Base-by-base conservation (phyloP, 2,113 vertebrate genomes). In the Calidris pugnax region DNA sequence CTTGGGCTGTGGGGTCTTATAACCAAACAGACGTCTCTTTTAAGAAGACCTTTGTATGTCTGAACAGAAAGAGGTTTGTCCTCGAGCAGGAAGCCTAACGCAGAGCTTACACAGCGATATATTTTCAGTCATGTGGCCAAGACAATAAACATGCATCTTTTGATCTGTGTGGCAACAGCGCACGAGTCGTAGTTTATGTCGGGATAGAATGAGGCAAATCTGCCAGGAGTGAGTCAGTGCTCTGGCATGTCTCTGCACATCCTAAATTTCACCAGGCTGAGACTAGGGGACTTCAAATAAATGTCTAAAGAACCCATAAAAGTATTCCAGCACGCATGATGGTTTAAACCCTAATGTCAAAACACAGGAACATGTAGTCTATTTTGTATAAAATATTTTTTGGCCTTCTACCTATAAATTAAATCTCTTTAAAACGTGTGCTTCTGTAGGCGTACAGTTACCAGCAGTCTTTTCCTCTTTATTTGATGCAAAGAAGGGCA, bases 51-150 rank as follows among this genome's bases (percentile, higher is more conserved):
- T 96, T 94, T 97, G 92, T 90, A 79, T 51, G 72, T 86, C 87
- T 96, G 96, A 98, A 98, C 97, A 98, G 97, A 98, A 97, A 92
- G 90, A 62, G 89, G 96, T 97, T 97, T 98, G 97, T 98, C 97
- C 97, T 92, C 51, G 62, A 93, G 89, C 96, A 98, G 97, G 96
- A 98, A 98, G 87, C 76, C 80, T 89, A 97, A 85, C 2, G 4
- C 91, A 95, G 73, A 95, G 66, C 89, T 96, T 95, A 95, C 72
- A 73, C 64, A 75, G 94, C 19, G 8, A 95, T 97, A 78, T 94
- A 95, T 98, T 98, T 98, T 97, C 96, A 94, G 95, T 93, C 97
- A 94, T 89, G 92, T 93, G 95, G 90, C 96, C 90, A 89, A 97
- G 97, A 98, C 96, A 98, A 98, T 98, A 98, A 98, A 97, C 95